These are phyloP conservation scores for Biston betularia DNA, from an alignment of 2,888 invertebrate genomes.

Conservation along the genomic window DNA sequence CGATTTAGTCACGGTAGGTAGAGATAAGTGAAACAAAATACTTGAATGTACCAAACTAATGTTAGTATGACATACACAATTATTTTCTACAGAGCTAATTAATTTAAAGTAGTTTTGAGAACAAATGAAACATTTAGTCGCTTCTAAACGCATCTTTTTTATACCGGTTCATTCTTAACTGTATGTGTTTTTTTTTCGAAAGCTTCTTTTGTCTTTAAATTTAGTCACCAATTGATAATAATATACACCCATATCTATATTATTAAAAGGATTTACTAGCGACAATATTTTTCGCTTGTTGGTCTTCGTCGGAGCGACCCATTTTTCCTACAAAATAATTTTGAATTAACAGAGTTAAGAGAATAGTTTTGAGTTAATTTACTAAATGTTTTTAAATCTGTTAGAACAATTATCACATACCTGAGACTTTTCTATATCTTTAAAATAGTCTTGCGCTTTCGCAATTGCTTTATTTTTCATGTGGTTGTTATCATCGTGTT, in stretches of 20 bases:
- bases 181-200: background rate
- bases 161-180: constrained; percentile 9
- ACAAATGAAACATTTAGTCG: constrained; percentile 5
- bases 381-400: background rate
- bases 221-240: constrained; percentile 12
- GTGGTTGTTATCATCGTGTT: constrained; percentile 27
- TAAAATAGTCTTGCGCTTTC: constrained; percentile 40
- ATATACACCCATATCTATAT: constrained; percentile 22
- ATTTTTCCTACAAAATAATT: constrained; percentile 53
- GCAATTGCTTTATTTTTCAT: constrained; percentile 42
- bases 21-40: too few relatives aligned
- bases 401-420: constrained; percentile 44
- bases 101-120: background rate
- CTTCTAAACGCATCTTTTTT: constrained; percentile 3
- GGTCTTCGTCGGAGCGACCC: background rate
- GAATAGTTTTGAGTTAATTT: too few relatives aligned
- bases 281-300: constrained; percentile 3
- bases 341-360: constrained; percentile 5
- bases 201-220: constrained; percentile 3
- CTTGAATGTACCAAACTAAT: too few relatives aligned
- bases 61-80: background rate
- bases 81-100: background rate
- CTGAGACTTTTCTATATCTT: constrained; percentile 50
- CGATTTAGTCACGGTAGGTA: too few relatives aligned
- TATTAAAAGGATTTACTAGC: constrained; percentile 9